Evolutionary conservation across 2,888 invertebrate species (phyloP).

Genomic region (Chrysolina haemoptera): DNA sequence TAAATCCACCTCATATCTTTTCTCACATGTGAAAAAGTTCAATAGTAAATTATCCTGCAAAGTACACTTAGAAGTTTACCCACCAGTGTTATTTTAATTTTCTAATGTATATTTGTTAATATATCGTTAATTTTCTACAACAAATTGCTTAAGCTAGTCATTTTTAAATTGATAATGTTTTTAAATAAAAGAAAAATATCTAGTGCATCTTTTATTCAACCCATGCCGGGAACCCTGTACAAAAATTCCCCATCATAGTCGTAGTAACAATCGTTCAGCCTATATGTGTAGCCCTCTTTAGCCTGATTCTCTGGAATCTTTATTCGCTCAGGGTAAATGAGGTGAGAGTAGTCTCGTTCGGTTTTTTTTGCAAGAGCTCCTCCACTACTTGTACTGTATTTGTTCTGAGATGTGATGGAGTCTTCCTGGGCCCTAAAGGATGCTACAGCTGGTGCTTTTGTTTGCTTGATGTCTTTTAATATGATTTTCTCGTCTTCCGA

Average conservation of each 20-base stretch:
- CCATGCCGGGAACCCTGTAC: conserved; percentile 83
- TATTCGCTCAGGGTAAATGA: conserved; percentile 76
- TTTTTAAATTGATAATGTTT: conserved; percentile 61
- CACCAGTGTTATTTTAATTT: conserved; percentile 13
- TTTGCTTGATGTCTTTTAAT: conserved; percentile 30
- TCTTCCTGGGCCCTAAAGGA: conserved; percentile 38
- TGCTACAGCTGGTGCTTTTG: conserved; percentile 27
- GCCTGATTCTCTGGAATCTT: conserved; percentile 79
- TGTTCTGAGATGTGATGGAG: conserved; percentile 42
- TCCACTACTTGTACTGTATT: conserved; percentile 49
- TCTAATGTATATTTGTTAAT: conserved; percentile 6
- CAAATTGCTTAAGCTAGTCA: conserved; percentile 63
- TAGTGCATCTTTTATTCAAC: conserved; percentile 35
- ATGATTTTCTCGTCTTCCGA: conserved; percentile 56
- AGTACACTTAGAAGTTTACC: not conserved
- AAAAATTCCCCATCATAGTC: conserved; percentile 86
- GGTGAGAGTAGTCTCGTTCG: conserved; percentile 56
- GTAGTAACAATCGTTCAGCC: conserved; percentile 85
- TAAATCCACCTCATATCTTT: not conserved
- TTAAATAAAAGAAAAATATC: conserved; percentile 51
- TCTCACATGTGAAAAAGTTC: not conserved
- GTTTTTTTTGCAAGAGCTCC: conserved; percentile 48
- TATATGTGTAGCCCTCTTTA: conserved; percentile 79
- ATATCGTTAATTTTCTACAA: conserved; percentile 37
- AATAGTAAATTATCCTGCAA: not conserved